Evolutionary conservation across 2,797 vertebrate genomes (phyloP).

Genomic region (Synaphobranchus kaupii): DNA sequence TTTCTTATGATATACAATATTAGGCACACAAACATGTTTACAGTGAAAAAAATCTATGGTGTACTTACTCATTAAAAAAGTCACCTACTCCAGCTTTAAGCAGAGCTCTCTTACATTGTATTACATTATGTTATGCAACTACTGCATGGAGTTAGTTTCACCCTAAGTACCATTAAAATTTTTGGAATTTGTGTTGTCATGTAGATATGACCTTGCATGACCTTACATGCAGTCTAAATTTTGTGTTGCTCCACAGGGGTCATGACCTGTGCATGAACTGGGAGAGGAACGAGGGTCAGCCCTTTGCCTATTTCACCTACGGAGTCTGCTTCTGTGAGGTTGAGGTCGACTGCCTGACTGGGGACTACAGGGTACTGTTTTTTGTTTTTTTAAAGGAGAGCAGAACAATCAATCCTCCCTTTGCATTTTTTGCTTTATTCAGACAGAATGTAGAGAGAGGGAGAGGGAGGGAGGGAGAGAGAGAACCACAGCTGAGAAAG

Average conservation of each 20-base stretch:
- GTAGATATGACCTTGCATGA: background rate
- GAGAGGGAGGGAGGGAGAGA: too few relatives aligned
- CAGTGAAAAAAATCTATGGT: too few relatives aligned
- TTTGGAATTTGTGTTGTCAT: background rate
- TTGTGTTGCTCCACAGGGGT: constrained; percentile 65
- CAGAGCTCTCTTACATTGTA: background rate
- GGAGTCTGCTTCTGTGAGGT: constrained; percentile 79
- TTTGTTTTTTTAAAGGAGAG: too few relatives aligned
- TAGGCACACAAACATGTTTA: too few relatives aligned
- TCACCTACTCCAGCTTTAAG: too few relatives aligned
- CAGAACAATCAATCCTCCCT: too few relatives aligned
- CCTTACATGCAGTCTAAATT: constrained; percentile 4
- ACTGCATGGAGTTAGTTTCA: background rate
- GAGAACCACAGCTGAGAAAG: too few relatives aligned
- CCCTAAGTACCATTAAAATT: background rate
- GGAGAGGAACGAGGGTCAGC: constrained; percentile 75
- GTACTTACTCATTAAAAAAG: too few relatives aligned
- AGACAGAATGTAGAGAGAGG: too few relatives aligned
- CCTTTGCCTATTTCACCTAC: constrained; percentile 72
- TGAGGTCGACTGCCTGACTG: constrained; percentile 85
- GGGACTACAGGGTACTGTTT: constrained; percentile 77
- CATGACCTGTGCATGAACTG: constrained; percentile 76
- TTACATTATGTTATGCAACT: too few relatives aligned
- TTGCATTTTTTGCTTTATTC: too few relatives aligned
- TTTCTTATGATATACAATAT: too few relatives aligned